These are phyloP conservation scores for Drosophila recens DNA, from an alignment of 2,888 invertebrate species.

Conservation along the genomic window DNA sequence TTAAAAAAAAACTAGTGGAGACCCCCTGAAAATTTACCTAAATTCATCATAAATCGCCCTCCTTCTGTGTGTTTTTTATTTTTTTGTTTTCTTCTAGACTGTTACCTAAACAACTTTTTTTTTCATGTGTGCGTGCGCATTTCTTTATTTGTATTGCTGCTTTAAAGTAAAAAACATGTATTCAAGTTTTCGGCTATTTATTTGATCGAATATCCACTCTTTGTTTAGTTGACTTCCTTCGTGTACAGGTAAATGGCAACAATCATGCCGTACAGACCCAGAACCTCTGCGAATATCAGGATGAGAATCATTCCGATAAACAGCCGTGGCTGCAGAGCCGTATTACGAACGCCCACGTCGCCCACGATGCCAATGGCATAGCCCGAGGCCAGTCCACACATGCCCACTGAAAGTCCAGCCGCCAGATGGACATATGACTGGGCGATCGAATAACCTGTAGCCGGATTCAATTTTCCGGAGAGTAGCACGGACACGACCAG, in stretches of 20 bases:
- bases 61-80: no score
- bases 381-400: constrained; percentile 98
- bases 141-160: no score
- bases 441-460: constrained; percentile 68
- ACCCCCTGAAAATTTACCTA: no score
- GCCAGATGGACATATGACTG: constrained; percentile 99
- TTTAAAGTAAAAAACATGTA: no score
- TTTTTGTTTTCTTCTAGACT: no score
- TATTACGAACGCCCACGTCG: constrained; percentile 91
- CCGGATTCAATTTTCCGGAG: constrained; percentile 87
- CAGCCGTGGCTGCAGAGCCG: constrained; percentile 98
- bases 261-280: constrained; percentile 68
- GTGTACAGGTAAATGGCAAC: constrained; percentile 97
- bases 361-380: constrained; percentile 96
- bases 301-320: constrained; percentile 99
- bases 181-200: neutral
- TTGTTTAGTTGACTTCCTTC: constrained; percentile 87
- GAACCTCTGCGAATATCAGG: constrained; percentile 66
- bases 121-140: no score
- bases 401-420: constrained; percentile 98
- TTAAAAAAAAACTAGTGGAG: no score
- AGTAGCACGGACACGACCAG: constrained; percentile 98
- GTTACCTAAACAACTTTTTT: no score
- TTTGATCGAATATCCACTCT: neutral
- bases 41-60: no score